Base-by-base conservation (phyloP, 1,140 invertebrate species). In the Anoplophora glabripennis region DNA sequence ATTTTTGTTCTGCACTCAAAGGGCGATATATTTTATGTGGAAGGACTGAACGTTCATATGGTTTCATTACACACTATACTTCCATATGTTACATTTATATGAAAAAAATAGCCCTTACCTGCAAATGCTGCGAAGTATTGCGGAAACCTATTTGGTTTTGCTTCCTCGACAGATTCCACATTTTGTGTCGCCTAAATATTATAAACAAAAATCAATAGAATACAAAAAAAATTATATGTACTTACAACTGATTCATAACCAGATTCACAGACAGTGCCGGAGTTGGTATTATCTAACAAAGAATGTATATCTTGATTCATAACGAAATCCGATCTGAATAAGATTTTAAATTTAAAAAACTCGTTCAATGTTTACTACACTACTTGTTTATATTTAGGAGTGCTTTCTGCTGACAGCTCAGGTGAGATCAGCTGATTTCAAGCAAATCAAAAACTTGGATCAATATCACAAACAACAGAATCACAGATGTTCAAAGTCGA, bases 111-210 rank as follows among this genome's bases (percentile, higher is more conserved):
- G 45, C 10, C 38, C 17, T 63, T 75, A 81, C 81, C 81, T 72
- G 83, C 75, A 46, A 88, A 66, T 8, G 84, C 84, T 10, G 88
- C 87, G 40, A 85, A 74, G 68, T 88, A 89, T 69, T 89, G 87
- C 5, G 83, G 83, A 1, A 85, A 57, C 61, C 21, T 78, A 85
- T 38, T 77, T 80, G 2, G 75, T 80, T 38, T 60, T 40, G 34
- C 12, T 41, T 44, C 42, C 47, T 63, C 63, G 56, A 64, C 15
- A 36, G 58, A 14, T 51, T 34, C 21, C 9, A 18, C 9, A 37
- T 37, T 44, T 38, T 34, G n/a, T 48, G 49, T 17, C 34, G 10
- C 54, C 61, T 56, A 58, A 51, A 14, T 58, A 63, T 14, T 17
- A 36, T n/a, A n/a, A n/a, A n/a, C n/a, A 61, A 56, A 38, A 11